Conservation (phyloP, 2,888 invertebrate species). For the Tubiluchus corallicola region DNA sequence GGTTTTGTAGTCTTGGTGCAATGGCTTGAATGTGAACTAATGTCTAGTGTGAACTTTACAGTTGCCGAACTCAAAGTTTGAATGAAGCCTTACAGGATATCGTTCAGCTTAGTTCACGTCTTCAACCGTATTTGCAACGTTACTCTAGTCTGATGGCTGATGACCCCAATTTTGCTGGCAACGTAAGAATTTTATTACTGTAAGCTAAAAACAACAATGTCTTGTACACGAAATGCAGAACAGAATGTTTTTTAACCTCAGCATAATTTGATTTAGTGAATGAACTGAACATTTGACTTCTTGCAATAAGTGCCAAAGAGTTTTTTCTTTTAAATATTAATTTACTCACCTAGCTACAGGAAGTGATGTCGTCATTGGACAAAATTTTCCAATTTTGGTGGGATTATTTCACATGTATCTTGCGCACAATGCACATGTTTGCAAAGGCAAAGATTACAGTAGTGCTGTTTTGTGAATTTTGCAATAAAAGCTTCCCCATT, state of each 20-base stretch:
- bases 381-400: no score
- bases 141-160: slow-evolving; percentile 41
- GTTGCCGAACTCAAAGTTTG: slow-evolving; percentile 38
- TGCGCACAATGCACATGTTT: no score
- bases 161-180: slow-evolving; percentile 35
- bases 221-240: neutral
- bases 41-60: no score
- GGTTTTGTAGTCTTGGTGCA: no score
- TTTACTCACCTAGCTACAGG: slow-evolving; percentile 1
- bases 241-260: neutral
- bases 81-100: slow-evolving; percentile 38
- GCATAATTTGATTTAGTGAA: neutral
- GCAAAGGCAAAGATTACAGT: no score
- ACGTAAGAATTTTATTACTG: slow-evolving; percentile 19
- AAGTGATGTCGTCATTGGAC: slow-evolving; percentile 2
- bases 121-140: slow-evolving; percentile 45
- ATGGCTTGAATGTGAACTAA: no score
- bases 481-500: no score
- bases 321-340: slow-evolving; percentile 5
- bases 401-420: no score
- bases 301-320: no score
- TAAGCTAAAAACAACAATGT: neutral
- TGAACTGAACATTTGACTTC: no score
- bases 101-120: slow-evolving; percentile 36
- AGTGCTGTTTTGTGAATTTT: no score